Base-by-base conservation (phyloP, 2,797 vertebrate species). In the Xiphorhynchus erythropygius region DNA sequence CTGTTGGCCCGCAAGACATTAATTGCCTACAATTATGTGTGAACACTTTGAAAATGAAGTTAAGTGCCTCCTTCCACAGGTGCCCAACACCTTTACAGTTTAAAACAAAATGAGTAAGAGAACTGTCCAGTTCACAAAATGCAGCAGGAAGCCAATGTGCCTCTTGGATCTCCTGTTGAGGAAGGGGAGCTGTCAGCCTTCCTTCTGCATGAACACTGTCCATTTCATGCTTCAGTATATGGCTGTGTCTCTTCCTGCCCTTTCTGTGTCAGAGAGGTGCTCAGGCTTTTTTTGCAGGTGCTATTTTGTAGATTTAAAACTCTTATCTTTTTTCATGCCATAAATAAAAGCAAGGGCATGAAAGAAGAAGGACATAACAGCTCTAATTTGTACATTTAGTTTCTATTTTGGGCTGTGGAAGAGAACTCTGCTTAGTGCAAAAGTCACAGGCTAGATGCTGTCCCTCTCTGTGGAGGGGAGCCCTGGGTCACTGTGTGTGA, bases 141-240 rank as follows among this genome's bases (percentile, higher is more conserved):
- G 4, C 41, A 47, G 50, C 59, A 77, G 56, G 55, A 53, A 80
- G 15, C 27, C 1, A 6, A 16, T 18, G 80, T 65, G 64, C 18
- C 62, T 30, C 3, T 0, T 25, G 73, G 88, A 30, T 46, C 24
- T 60, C 2, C 22, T 69, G 68, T 25, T 35, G 5, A 15, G 53
- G 84, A 50, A 68, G 17, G 52, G 83, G 24, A 83, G 44, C 89
- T 87, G 63, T 28, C 62, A 64, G 76, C 49, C 64, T 91, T 4
- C 49, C 52, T 33, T 68, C 53, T 53, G 62, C n/a, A 1, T 19
- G 18, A 71, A 42, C 42, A 8, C 67, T n/a, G 62, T 19, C 64
- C 47, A 14, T 6, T 1, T 28, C 0, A 0, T 6, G 39, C 64
- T 75, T 46, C 35, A 14, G 44, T 60, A 65, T 0, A 1, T 18